Base-by-base conservation (phyloP, 2,888 invertebrate species). In the Heliconius cydno region DNA sequence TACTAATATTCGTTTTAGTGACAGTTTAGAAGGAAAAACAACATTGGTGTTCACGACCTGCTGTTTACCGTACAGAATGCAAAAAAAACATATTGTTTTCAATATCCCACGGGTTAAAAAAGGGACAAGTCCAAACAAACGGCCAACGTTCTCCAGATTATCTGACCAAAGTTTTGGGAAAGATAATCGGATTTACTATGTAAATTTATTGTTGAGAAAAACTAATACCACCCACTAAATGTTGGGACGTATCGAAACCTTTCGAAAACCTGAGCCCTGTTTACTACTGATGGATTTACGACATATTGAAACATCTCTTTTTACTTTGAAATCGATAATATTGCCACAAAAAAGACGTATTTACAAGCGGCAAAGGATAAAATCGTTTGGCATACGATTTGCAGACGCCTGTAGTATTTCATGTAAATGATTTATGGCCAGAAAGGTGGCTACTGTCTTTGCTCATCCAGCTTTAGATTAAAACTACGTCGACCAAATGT, bases 121-220 rank as follows among this genome's bases (percentile, higher is more conserved):
- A 88, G 82, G 85, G 85, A 84, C 83, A 85, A 84, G 76, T 81
- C 72, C 86, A 88, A 89, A 88, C 88, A 89, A 88, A 78, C 76
- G 78, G 67, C 34, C 76, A 73, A 46, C 74, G 75, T 78, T 90
- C 84, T 85, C 83, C 84, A 89, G 87, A 89, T 90, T 88, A 90
- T 87, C 86, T 87, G 87, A 85, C 88, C 87, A 87, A 86, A 87
- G 86, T 76, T 75, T 80, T 75, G 77, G 86, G 88, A 87, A 88
- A 90, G 89, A 87, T 92, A 93, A 93, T 92, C 91, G 90, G 91
- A 92, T 93, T 92, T 91, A 87, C 89, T 89, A 88, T 90, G 90
- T 91, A 89, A 90, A 89, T 86, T 87, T 90, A 89, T 92, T 92
- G 91, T 92, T 89, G 85, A 80, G 85, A 86, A 86, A 83, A 84